Conservation (phyloP, 2,888 invertebrate species). For the Norana najaformis region DNA sequence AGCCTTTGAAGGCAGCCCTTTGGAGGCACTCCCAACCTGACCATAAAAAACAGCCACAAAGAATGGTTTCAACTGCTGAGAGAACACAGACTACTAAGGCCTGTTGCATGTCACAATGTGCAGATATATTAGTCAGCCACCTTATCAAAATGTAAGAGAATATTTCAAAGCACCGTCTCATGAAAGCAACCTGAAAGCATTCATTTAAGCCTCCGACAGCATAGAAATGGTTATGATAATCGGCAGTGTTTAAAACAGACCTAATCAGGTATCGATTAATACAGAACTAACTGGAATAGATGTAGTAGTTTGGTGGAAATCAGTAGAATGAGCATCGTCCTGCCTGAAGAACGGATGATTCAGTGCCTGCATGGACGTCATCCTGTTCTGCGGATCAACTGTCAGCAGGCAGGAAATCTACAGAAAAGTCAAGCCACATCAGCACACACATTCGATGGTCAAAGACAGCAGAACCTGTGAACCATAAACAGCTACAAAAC, state of each 20-base stretch:
- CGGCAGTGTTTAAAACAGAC: neutral
- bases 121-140: neutral
- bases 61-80: neutral
- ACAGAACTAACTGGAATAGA: neutral
- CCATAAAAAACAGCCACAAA: neutral
- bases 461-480: neutral
- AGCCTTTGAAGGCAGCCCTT: neutral
- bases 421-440: neutral
- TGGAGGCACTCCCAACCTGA: neutral
- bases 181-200: neutral
- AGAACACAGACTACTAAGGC: neutral
- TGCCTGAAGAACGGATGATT: constrained; percentile 92
- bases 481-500: neutral
- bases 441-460: neutral
- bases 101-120: neutral
- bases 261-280: neutral
- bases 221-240: neutral
- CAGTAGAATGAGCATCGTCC: constrained; percentile 9
- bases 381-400: constrained; percentile 83
- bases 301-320: constrained; percentile 13
- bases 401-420: constrained; percentile 83
- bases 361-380: constrained; percentile 81
- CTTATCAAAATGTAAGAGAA: neutral
- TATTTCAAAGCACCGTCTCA: neutral
- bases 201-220: neutral